Evolutionary conservation across 30 jellyfish, hydroid and myxozoan genomes (phyloP).

Genomic region (Phacellophora camtschatica): DNA sequence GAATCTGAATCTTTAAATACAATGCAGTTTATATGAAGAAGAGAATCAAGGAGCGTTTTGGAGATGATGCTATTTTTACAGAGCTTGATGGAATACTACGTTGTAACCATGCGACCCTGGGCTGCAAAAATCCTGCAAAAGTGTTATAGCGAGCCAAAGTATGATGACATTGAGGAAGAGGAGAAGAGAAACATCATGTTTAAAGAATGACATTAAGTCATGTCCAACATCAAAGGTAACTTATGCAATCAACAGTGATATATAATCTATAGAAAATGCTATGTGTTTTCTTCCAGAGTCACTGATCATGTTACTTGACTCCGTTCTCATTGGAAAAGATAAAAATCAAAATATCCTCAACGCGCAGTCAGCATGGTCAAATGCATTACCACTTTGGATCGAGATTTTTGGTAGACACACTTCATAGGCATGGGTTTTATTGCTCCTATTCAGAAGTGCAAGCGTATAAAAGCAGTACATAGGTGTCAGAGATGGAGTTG

Average conservation of each 20-base stretch:
- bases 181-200: conserved; percentile 30
- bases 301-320: conserved; percentile 28
- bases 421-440: conserved; percentile 62
- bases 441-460: conserved; percentile 53
- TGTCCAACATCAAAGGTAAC: conserved; percentile 16
- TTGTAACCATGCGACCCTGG: conserved; percentile 40
- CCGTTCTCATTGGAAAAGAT: conserved; percentile 25
- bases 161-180: conserved; percentile 29
- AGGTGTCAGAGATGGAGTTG: conserved; percentile 50
- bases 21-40: conserved; percentile 37
- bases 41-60: conserved; percentile 35
- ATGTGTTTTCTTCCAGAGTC: conserved; percentile 40
- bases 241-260: conserved; percentile 25
- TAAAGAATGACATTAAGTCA: conserved; percentile 26
- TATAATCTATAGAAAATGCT: conserved; percentile 13
- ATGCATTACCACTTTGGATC: conserved; percentile 55
- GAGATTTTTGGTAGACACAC: conserved; percentile 48
- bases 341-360: conserved; percentile 37
- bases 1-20: conserved; percentile 6
- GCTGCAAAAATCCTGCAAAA: conserved; percentile 36
- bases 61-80: conserved; percentile 48
- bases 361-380: too few relatives aligned
- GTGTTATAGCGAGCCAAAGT: conserved; percentile 23
- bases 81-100: conserved; percentile 24
- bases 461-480: conserved; percentile 25